Evolutionary conservation across 2,113 vertebrate species (phyloP).

Genomic region (Polyodon spathula): DNA sequence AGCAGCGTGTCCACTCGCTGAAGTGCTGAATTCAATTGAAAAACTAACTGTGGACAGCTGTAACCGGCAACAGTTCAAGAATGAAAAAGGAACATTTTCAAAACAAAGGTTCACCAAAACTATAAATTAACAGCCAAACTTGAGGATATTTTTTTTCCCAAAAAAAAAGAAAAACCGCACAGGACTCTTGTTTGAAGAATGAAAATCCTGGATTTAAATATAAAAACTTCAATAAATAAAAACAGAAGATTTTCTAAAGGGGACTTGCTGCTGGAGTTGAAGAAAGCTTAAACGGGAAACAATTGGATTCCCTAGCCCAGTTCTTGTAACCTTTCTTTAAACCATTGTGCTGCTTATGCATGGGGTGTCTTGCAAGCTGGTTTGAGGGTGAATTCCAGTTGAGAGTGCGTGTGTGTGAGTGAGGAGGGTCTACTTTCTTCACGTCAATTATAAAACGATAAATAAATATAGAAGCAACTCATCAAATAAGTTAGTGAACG

Average conservation of each 20-base stretch:
- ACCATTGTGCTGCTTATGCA: slow-evolving; percentile 31
- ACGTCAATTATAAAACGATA: slow-evolving; percentile 45
- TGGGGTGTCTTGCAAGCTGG: slow-evolving; percentile 27
- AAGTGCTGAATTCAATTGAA: slow-evolving; percentile 28
- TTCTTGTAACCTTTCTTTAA: slow-evolving; percentile 38
- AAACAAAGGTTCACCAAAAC: slow-evolving; percentile 6
- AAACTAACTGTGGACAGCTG: slow-evolving; percentile 24
- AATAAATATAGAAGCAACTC: slow-evolving; percentile 31
- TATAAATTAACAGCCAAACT: slow-evolving; percentile 19
- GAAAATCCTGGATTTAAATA: slow-evolving; percentile 12
- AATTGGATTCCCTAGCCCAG: slow-evolving; percentile 34
- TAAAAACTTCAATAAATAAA: slow-evolving; percentile 10
- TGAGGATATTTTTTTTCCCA: background rate
- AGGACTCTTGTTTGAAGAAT: slow-evolving; percentile 11
- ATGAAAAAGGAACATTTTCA: slow-evolving; percentile 24
- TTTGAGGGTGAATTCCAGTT: slow-evolving; percentile 48
- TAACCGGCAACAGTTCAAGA: slow-evolving; percentile 30
- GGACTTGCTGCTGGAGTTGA: slow-evolving; percentile 54
- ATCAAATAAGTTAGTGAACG: slow-evolving; percentile 44
- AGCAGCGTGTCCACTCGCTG: slow-evolving; percentile 13
- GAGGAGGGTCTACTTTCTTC: slow-evolving; percentile 70
- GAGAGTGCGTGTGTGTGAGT: slow-evolving; percentile 72
- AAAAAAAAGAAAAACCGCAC: too few species aligned
- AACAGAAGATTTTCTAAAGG: slow-evolving; percentile 18
- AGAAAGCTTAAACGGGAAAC: slow-evolving; percentile 20